These are phyloP conservation scores for Psilanteris sp. DNA, from an alignment of 1,140 invertebrate species.

Conservation along the genomic window DNA sequence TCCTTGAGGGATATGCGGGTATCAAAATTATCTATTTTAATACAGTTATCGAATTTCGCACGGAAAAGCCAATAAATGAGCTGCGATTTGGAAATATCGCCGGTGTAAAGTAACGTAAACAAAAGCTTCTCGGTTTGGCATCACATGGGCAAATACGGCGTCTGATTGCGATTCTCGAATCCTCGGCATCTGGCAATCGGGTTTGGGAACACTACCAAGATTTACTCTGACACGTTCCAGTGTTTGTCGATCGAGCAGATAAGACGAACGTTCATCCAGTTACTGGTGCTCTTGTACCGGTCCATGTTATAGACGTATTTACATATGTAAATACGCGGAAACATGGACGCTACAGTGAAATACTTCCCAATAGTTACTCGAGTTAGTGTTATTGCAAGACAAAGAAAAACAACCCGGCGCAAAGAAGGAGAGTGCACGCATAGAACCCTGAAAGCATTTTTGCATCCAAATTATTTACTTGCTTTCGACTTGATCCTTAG, in stretches of 20 bases:
- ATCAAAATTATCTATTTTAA: too few species aligned
- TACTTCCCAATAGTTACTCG: conserved; percentile 36
- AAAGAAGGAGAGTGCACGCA: not conserved
- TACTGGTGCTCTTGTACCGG: conserved; percentile 23
- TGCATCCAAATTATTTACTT: too few species aligned
- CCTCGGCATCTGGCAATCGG: conserved; percentile 57
- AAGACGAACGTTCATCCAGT: conserved; percentile 53
- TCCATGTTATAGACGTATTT: conserved; percentile 41
- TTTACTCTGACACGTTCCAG: conserved; percentile 66
- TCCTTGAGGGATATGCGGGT: too few species aligned
- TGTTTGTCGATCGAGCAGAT: conserved; percentile 63
- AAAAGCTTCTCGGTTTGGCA: conserved; percentile 45
- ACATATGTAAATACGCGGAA: conserved; percentile 47
- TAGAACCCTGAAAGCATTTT: not conserved
- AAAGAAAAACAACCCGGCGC: conserved; percentile 12
- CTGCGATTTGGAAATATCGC: conserved; percentile 13
- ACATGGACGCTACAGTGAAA: conserved; percentile 38
- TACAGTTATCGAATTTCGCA: too few species aligned
- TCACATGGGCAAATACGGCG: conserved; percentile 47
- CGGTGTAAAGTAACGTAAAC: conserved; percentile 27
- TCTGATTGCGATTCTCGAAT: conserved; percentile 60
- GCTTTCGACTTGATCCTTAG: too few species aligned
- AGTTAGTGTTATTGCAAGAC: conserved; percentile 25
- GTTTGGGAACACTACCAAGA: conserved; percentile 56
- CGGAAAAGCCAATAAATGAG: conserved; percentile 6